These are phyloP conservation scores for Meliscaeva auricollis DNA, from an alignment of 2,888 invertebrate genomes.

Conservation along the genomic window DNA sequence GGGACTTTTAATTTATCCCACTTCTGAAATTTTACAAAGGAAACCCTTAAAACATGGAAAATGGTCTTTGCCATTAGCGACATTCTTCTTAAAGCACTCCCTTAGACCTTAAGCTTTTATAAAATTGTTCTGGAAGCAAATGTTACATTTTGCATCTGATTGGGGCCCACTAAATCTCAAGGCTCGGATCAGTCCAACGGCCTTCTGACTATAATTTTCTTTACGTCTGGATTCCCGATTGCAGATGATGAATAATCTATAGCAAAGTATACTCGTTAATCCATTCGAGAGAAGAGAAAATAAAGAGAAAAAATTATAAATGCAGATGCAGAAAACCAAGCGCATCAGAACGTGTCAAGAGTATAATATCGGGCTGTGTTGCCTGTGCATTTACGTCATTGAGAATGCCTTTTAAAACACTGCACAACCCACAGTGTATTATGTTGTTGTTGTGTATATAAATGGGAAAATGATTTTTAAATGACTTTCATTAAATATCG, in stretches of 20 bases:
- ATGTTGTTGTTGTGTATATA: background rate
- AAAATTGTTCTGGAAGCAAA: no score
- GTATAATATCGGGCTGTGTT: background rate
- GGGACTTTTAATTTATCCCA: no score
- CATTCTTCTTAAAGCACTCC: no score
- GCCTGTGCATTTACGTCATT: slow-evolving; percentile 9
- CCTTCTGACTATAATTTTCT: slow-evolving; percentile 17
- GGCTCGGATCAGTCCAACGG: background rate
- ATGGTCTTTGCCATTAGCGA: no score
- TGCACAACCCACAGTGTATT: background rate
- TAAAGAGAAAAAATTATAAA: slow-evolving; percentile 30
- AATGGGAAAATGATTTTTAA: slow-evolving; percentile 45
- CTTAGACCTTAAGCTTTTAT: no score
- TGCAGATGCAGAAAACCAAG: slow-evolving; percentile 38
- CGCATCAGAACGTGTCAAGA: slow-evolving; percentile 35
- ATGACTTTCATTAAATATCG: slow-evolving; percentile 64
- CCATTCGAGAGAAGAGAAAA: slow-evolving; percentile 16
- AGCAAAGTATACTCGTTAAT: slow-evolving; percentile 30
- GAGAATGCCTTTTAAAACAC: slow-evolving; percentile 23
- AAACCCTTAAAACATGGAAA: no score
- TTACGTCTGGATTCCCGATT: slow-evolving; percentile 27
- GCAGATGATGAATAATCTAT: slow-evolving; percentile 43
- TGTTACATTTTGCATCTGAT: background rate
- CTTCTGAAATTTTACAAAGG: no score
- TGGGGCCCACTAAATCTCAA: background rate